These are phyloP conservation scores for Elaeidobius kamerunicus DNA, from an alignment of 2,888 invertebrate genomes.

Conservation along the genomic window DNA sequence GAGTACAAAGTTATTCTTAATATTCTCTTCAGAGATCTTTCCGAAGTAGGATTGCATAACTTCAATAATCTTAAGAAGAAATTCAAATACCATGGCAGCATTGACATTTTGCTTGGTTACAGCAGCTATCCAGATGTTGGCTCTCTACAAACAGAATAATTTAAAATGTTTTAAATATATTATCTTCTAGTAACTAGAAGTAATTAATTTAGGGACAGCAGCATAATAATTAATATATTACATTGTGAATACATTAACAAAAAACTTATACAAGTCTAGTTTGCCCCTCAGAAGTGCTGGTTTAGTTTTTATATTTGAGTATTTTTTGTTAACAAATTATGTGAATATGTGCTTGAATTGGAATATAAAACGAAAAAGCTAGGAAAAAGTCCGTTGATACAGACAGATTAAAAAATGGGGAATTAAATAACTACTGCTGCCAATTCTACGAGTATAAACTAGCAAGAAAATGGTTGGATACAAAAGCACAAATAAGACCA, in stretches of 20 bases:
- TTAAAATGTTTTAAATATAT: too few species aligned
- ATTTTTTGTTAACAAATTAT: neutral
- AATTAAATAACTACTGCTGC: too few species aligned
- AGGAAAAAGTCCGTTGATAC: too few species aligned
- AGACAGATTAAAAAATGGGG: too few species aligned
- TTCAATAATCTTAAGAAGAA: constrained; percentile 94
- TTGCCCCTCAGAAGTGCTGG: neutral
- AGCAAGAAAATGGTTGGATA: too few species aligned
- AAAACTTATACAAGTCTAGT: neutral
- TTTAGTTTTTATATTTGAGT: neutral
- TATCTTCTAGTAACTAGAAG: neutral
- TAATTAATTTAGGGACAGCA: too few species aligned
- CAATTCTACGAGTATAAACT: too few species aligned
- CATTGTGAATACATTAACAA: too few species aligned
- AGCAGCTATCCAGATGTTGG: constrained; percentile 99
- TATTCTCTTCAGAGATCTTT: constrained; percentile 99
- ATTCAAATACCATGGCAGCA: constrained; percentile 99
- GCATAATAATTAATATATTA: too few species aligned
- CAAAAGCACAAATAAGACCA: too few species aligned
- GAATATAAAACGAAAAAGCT: too few species aligned
- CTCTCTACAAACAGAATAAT: constrained; percentile 78
- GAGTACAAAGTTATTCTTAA: constrained; percentile 99
- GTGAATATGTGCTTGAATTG: too few species aligned
- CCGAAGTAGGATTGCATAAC: constrained; percentile 99
- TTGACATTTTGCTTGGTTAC: constrained; percentile 99